Conservation (phyloP, 1,140 invertebrate genomes). For the Bombus picipes region DNA sequence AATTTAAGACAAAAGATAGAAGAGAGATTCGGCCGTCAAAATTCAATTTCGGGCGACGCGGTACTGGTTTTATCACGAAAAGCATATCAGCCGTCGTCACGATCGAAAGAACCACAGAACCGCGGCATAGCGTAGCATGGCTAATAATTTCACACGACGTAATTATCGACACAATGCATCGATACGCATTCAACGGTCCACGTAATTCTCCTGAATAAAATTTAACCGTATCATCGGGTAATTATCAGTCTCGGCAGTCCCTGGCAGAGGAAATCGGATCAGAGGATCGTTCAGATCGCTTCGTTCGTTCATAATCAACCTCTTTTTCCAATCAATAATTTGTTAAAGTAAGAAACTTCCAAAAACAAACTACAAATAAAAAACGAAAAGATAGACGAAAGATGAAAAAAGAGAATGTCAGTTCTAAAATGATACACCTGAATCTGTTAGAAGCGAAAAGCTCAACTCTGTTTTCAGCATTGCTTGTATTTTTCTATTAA, state of each 20-base stretch:
- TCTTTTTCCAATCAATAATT: background rate
- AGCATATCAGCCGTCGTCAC: background rate
- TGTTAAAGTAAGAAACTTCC: background rate
- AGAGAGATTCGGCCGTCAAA: background rate
- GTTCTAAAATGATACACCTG: background rate
- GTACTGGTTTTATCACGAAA: background rate
- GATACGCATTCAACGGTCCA: constrained; percentile 20
- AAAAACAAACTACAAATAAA: background rate
- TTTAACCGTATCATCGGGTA: constrained; percentile 37
- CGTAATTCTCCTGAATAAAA: constrained; percentile 40
- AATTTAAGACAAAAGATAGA: background rate
- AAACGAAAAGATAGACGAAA: background rate
- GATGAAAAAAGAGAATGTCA: background rate
- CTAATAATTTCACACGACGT: constrained; percentile 24
- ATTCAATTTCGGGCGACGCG: background rate
- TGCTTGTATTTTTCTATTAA: constrained; percentile 44
- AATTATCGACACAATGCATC: constrained; percentile 31
- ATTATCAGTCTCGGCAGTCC: constrained; percentile 35
- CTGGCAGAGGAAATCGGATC: constrained; percentile 32
- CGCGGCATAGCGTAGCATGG: background rate
- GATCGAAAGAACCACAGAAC: background rate
- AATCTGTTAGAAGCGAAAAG: too few species aligned
- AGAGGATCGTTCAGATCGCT: background rate
- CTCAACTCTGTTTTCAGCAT: background rate
- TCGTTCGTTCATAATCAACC: background rate